A percentile compares a stretch with the other conserved stretches of the same genome.
Evolutionary conservation across 2,113 vertebrate genomes (phyloP).

Genomic region (Lepus americanus): DNA sequence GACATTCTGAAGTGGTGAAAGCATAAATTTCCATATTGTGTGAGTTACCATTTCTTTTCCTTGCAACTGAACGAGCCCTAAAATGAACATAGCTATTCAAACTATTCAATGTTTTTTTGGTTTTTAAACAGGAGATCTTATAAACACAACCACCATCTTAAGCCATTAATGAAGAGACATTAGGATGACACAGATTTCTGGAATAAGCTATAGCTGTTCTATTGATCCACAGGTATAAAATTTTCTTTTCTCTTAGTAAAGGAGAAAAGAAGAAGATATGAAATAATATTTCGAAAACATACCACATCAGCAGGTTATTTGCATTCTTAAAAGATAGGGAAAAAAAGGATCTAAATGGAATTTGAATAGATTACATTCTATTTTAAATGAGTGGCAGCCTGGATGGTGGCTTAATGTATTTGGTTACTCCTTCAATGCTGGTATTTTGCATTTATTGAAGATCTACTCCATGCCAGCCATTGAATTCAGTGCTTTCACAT

Average conservation of each 20-base stretch:
- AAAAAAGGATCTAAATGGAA: neutral
- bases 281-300: neutral
- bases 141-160: neutral
- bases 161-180: neutral
- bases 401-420: neutral
- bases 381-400: neutral
- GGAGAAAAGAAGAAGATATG: neutral
- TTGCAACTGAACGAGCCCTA: neutral
- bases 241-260: neutral
- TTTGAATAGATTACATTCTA: neutral
- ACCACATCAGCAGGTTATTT: neutral
- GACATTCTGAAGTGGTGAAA: neutral
- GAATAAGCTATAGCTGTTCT: neutral
- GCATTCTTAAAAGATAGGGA: neutral
- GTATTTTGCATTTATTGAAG: neutral
- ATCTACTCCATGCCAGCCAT: neutral
- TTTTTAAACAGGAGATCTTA: neutral
- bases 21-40: neutral
- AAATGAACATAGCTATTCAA: neutral
- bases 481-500: neutral
- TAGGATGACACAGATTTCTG: neutral
- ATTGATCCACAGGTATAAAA: neutral
- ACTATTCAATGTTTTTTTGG: neutral
- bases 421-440: neutral
- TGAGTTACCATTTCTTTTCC: neutral